Conservation (phyloP, 1,140 invertebrate species). For the Ruditapes philippinarum region DNA sequence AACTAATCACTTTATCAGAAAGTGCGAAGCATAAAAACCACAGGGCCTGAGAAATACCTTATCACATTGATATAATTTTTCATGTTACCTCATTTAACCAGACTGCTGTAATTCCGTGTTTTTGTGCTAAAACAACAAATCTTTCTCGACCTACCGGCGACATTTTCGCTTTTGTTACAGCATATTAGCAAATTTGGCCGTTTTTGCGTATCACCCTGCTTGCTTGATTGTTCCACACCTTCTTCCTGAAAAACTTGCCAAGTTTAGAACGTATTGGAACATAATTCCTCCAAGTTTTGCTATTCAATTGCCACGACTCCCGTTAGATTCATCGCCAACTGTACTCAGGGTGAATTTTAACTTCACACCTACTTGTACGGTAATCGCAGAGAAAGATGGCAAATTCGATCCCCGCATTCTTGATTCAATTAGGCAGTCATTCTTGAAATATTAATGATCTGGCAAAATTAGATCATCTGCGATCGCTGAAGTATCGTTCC, state of each 20-base stretch:
- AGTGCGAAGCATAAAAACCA: not conserved
- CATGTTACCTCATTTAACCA: constrained; percentile 52
- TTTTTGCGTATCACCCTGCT: constrained; percentile 59
- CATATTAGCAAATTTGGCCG: constrained; percentile 64
- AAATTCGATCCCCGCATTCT: constrained; percentile 73
- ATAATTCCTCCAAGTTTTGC: constrained; percentile 53
- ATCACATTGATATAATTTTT: constrained; percentile 46
- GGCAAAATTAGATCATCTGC: constrained; percentile 76
- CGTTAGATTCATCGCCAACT: constrained; percentile 75
- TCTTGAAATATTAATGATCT: constrained; percentile 79
- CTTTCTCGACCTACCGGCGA: constrained; percentile 53
- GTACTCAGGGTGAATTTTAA: constrained; percentile 78
- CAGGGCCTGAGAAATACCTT: not conserved
- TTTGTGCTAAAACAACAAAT: constrained; percentile 65
- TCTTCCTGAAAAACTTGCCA: constrained; percentile 46
- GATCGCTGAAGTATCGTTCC: constrained; percentile 74
- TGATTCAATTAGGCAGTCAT: constrained; percentile 78
- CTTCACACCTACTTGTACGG: constrained; percentile 73
- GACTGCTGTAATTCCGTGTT: constrained; percentile 23
- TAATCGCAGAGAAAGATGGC: constrained; percentile 69
- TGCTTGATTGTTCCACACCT: constrained; percentile 61
- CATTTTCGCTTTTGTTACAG: constrained; percentile 41
- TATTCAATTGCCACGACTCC: constrained; percentile 76
- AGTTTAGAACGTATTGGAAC: constrained; percentile 60
- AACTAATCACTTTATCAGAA: constrained; percentile 27